Percentiles rank a stretch among this genome's conserved stretches.
phyloP scores from a whole-genome alignment of 2,113 vertebrate species.

The Pitta sordida region DNA sequence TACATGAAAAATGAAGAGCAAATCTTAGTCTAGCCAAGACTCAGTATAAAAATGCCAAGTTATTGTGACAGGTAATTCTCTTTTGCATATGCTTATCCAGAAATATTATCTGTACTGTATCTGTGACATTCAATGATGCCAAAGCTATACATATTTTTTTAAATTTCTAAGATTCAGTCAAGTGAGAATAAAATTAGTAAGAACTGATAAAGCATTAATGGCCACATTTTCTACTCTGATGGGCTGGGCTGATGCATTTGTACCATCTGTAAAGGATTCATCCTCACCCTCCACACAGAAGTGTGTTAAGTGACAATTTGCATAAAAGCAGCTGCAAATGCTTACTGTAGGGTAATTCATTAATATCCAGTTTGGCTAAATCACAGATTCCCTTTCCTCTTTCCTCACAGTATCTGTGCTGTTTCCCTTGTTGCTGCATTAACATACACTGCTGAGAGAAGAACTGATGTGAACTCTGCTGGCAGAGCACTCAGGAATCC shows the following conservation, averaged over 20 bases:
- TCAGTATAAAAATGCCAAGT: background rate
- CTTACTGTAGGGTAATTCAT: slow-evolving; percentile 4
- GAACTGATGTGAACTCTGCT: slow-evolving; percentile 22
- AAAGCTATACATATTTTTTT: background rate
- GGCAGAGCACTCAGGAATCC: background rate
- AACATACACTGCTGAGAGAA: slow-evolving; percentile 56
- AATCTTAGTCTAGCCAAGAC: background rate
- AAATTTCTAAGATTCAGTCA: background rate
- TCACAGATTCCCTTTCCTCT: slow-evolving; percentile 41
- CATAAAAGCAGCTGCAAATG: slow-evolving; percentile 11
- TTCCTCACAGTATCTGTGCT: background rate
- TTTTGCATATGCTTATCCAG: background rate
- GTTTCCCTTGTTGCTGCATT: slow-evolving; percentile 61
- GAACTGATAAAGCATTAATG: slow-evolving; percentile 9
- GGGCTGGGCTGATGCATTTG: background rate
- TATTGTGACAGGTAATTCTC: background rate
- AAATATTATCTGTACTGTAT: background rate
- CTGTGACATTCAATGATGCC: background rate
- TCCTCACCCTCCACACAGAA: background rate
- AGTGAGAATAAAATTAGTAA: background rate
- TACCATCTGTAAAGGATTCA: background rate
- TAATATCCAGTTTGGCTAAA: slow-evolving; percentile 47
- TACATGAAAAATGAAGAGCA: background rate
- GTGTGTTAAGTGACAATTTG: background rate
- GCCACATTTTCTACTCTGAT: slow-evolving; percentile 14